phyloP scores from a whole-genome alignment of 1,140 invertebrate genomes.

The Drosophila varians region DNA sequence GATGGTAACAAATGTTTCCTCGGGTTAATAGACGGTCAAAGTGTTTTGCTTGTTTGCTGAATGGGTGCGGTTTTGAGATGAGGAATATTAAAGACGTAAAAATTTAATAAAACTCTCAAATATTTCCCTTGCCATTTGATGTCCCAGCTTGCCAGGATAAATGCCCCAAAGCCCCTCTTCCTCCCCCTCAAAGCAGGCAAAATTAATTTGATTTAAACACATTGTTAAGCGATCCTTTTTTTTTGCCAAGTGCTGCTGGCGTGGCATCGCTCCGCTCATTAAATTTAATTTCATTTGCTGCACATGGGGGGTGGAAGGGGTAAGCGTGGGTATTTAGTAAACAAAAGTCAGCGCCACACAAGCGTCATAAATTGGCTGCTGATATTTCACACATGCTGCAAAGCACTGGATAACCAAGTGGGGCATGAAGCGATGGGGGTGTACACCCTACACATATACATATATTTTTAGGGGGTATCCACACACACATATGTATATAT shows the following conservation, averaged over 20 bases:
- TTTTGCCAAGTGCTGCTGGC: conserved; percentile 40
- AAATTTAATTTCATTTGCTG: conserved; percentile 69
- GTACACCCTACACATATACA: conserved; percentile 2
- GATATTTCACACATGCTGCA: conserved; percentile 77
- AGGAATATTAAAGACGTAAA: not conserved
- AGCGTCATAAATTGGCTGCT: conserved; percentile 71
- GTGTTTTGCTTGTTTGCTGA: conserved; percentile 9
- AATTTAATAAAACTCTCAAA: not conserved
- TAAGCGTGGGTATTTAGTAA: conserved; percentile 52
- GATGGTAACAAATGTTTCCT: conserved; percentile 59
- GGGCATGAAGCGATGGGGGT: not conserved
- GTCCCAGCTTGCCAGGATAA: conserved; percentile 52
- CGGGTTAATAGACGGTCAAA: conserved; percentile 55
- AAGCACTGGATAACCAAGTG: not conserved
- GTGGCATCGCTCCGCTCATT: conserved; percentile 56
- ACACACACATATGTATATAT: not conserved
- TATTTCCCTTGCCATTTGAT: not conserved
- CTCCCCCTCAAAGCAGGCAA: not conserved
- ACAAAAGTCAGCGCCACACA: conserved; percentile 67
- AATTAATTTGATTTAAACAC: conserved; percentile 73
- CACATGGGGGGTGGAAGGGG: conserved; percentile 4
- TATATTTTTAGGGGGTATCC: conserved; percentile 3
- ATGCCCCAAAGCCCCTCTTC: not conserved
- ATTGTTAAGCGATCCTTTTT: conserved; percentile 71
- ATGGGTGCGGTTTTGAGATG: not conserved